Percentiles rank a stretch among this genome's conserved stretches.
Conservation (phyloP, 2,888 invertebrate genomes). For the Hirtodrosophila confusa region DNA sequence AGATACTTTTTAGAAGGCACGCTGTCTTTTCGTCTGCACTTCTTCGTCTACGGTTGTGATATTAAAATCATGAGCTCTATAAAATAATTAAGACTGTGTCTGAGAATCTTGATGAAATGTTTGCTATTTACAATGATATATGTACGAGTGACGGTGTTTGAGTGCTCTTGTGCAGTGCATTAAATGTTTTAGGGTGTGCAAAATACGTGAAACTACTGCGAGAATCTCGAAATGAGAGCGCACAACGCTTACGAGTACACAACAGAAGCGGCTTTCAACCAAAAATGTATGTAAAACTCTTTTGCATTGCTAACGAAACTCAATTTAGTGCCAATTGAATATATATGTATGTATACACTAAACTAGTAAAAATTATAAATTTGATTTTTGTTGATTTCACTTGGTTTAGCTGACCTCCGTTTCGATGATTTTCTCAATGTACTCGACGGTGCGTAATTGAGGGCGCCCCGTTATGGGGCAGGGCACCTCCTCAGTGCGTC, state of each 20-base stretch:
- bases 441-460: slow-evolving; percentile 95
- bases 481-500: slow-evolving; percentile 93
- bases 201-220: slow-evolving; percentile 43
- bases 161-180: slow-evolving; percentile 55
- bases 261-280: slow-evolving; percentile 55
- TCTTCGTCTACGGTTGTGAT: slow-evolving; percentile 11
- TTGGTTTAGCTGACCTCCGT: slow-evolving; percentile 90
- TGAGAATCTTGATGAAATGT: slow-evolving; percentile 46
- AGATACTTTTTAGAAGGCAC: slow-evolving; percentile 22
- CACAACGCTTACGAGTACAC: slow-evolving; percentile 40
- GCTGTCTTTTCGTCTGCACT: background rate
- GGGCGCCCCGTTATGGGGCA: slow-evolving; percentile 94
- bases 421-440: slow-evolving; percentile 97
- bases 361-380: slow-evolving; percentile 23
- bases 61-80: slow-evolving; percentile 65
- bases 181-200: slow-evolving; percentile 54
- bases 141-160: slow-evolving; percentile 25
- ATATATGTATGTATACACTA: slow-evolving; percentile 15
- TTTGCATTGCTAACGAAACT: slow-evolving; percentile 60
- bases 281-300: slow-evolving; percentile 42
- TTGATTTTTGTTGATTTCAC: slow-evolving; percentile 33
- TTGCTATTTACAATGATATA: slow-evolving; percentile 64
- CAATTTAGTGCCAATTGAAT: slow-evolving; percentile 64
- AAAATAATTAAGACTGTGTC: slow-evolving; percentile 66
- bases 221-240: slow-evolving; percentile 36